phyloP scores from a whole-genome alignment of 2,797 vertebrate genomes.

The Mormyrus proboscirostris region DNA sequence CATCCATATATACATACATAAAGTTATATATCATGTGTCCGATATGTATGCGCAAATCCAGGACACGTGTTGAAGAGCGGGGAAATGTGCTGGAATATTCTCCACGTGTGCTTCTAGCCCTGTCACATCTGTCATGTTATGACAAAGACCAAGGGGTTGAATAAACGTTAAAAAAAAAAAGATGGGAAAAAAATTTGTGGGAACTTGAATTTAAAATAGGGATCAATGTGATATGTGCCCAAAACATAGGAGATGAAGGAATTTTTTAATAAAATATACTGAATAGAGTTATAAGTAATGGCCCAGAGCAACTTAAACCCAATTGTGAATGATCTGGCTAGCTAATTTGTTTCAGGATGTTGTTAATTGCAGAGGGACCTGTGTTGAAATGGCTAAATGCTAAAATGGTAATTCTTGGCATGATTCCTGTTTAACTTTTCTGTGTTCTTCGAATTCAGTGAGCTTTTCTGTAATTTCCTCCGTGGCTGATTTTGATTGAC shows the following conservation, averaged over 20 bases:
- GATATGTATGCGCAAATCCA: neutral
- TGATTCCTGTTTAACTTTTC: neutral
- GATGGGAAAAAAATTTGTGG: neutral
- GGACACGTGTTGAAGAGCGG: neutral
- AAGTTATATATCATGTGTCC: slow-evolving; percentile 18
- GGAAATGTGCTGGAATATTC: slow-evolving; percentile 5
- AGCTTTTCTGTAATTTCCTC: slow-evolving; percentile 11
- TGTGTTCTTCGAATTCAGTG: neutral
- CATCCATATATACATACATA: slow-evolving; percentile 13
- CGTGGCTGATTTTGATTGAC: neutral
- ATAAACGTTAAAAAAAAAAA: neutral
- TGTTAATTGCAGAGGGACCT: neutral
- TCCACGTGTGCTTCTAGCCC: neutral
- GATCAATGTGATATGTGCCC: neutral
- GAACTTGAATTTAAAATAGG: slow-evolving; percentile 7
- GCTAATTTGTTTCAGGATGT: slow-evolving; percentile 1
- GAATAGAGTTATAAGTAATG: neutral
- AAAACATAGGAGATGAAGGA: neutral
- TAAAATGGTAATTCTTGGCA: neutral
- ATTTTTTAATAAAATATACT: slow-evolving; percentile 2
- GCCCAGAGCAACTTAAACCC: neutral
- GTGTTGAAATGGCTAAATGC: neutral
- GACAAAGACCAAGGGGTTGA: neutral
- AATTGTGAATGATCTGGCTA: neutral
- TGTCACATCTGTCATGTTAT: slow-evolving; percentile 2